Evolutionary conservation across 2,113 vertebrate species (phyloP).

Genomic region (Toxostoma redivivum): DNA sequence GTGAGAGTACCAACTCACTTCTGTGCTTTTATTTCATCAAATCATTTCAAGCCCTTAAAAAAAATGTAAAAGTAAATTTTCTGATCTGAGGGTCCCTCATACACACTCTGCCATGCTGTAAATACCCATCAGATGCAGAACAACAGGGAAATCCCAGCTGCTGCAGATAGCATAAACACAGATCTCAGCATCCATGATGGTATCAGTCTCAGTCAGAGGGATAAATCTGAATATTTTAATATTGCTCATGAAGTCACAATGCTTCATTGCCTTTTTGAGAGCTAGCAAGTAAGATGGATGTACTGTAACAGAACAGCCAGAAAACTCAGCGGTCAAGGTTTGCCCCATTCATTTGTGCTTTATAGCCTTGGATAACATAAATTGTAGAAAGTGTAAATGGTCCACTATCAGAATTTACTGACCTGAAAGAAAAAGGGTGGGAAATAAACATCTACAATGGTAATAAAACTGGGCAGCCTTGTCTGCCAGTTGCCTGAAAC

Average conservation of each 20-base stretch:
- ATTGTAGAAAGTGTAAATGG: conserved; percentile 39
- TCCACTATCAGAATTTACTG: conserved; percentile 43
- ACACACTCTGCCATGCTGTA: background rate
- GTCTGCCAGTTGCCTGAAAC: background rate
- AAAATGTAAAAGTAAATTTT: background rate
- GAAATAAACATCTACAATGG: conserved; percentile 27
- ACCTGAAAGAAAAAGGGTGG: conserved; percentile 39
- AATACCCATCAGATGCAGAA: background rate
- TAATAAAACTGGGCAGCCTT: conserved; percentile 42
- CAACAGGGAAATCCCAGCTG: background rate
- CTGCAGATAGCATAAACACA: background rate
- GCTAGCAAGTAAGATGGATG: conserved; percentile 18
- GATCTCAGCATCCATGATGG: background rate
- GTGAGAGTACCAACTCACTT: background rate
- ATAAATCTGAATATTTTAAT: conserved; percentile 44
- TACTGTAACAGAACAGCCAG: background rate
- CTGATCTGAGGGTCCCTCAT: background rate
- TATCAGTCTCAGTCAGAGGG: background rate
- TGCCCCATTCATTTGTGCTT: conserved; percentile 40
- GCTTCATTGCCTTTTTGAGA: conserved; percentile 26
- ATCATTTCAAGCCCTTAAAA: background rate
- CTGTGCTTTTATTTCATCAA: background rate
- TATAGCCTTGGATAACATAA: conserved; percentile 22
- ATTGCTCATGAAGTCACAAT: background rate
- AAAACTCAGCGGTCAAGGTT: conserved; percentile 3